Conservation (phyloP, 1,140 invertebrate species). For the Formica exsecta region DNA sequence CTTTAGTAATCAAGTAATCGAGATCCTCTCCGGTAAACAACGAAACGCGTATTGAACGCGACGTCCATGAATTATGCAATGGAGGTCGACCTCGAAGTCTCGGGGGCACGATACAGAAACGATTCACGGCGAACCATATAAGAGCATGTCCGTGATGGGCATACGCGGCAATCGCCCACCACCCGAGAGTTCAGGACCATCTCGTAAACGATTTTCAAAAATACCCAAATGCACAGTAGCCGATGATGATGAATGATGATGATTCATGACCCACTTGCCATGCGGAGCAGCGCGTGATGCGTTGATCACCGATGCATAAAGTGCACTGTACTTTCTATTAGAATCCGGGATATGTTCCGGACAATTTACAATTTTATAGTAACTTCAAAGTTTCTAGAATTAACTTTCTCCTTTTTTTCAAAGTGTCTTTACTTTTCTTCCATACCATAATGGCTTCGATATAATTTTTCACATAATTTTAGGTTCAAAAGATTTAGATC, state of each 20-base stretch:
- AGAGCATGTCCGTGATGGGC: slow-evolving; percentile 77
- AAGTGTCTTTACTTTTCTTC: neutral
- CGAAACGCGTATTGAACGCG: slow-evolving; percentile 31
- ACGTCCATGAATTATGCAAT: slow-evolving; percentile 69
- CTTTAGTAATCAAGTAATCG: neutral
- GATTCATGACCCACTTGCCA: slow-evolving; percentile 63
- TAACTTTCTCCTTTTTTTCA: neutral
- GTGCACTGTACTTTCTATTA: neutral
- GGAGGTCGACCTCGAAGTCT: slow-evolving; percentile 68
- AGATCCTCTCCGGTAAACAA: slow-evolving; percentile 25
- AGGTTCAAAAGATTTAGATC: too few relatives aligned
- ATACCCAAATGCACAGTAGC: slow-evolving; percentile 61
- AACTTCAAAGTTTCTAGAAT: neutral
- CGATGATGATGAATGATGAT: slow-evolving; percentile 55
- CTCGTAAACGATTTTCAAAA: slow-evolving; percentile 61
- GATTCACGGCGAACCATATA: slow-evolving; percentile 76
- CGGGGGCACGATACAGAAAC: slow-evolving; percentile 66
- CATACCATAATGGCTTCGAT: too few relatives aligned
- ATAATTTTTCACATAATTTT: neutral
- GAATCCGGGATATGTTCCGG: neutral
- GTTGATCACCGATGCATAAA: neutral
- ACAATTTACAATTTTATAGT: neutral
- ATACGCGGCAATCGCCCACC: slow-evolving; percentile 69
- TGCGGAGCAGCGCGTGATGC: neutral
- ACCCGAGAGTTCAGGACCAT: slow-evolving; percentile 44